phyloP scores from a whole-genome alignment of 2,113 vertebrate genomes.

The Peromyscus californicus region DNA sequence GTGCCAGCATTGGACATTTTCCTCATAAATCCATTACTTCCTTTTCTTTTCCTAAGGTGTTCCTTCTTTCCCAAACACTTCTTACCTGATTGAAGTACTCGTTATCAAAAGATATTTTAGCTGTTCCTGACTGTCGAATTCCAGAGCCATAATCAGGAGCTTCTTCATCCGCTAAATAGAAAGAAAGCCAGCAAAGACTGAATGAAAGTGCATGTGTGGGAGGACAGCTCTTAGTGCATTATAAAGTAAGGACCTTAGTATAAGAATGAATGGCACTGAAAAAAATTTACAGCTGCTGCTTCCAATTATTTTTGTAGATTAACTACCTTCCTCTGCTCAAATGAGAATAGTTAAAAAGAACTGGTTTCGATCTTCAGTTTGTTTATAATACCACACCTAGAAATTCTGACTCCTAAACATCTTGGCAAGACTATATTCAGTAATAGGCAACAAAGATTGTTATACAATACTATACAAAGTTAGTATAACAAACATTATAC shows the following conservation, averaged over 20 bases:
- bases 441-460: background rate
- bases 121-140: constrained; percentile 97
- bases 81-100: constrained; percentile 97
- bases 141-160: constrained; percentile 99
- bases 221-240: background rate
- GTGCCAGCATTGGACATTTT: background rate
- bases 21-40: background rate
- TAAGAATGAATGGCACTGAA: background rate
- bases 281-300: background rate
- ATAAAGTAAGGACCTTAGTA: background rate
- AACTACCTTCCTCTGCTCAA: background rate
- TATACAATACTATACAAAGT: too few species aligned
- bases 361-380: background rate
- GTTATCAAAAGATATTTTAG: constrained; percentile 99
- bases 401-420: background rate
- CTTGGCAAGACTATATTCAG: constrained; percentile 19
- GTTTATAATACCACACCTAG: background rate
- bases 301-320: background rate
- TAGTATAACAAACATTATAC: background rate
- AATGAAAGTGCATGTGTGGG: background rate
- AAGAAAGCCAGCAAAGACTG: background rate
- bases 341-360: constrained; percentile 18
- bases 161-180: constrained; percentile 95
- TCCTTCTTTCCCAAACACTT: constrained; percentile 6
- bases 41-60: background rate